Conservation (phyloP, 2,797 vertebrate genomes). For the Fratercula arctica region DNA sequence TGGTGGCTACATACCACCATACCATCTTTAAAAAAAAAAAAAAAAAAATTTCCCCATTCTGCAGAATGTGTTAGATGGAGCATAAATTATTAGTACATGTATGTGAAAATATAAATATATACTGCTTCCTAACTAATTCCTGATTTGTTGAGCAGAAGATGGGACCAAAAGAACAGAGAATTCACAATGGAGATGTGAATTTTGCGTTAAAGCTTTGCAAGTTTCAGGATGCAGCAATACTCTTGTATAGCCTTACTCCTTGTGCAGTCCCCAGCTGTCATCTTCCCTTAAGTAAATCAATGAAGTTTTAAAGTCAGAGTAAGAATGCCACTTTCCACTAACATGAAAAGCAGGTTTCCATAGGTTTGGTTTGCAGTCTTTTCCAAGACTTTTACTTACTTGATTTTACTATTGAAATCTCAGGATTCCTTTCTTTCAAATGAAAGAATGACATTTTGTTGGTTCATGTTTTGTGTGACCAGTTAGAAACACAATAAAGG, state of each 20-base stretch:
- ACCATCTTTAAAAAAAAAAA: background rate
- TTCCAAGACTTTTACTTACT: background rate
- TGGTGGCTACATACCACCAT: background rate
- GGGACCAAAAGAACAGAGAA: background rate
- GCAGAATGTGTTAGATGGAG: background rate
- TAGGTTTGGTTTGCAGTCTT: background rate
- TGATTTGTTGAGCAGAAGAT: background rate
- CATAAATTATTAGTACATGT: background rate
- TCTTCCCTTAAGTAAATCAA: background rate
- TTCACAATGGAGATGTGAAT: background rate
- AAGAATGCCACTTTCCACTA: background rate
- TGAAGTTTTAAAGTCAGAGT: background rate
- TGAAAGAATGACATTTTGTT: background rate
- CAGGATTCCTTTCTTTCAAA: background rate
- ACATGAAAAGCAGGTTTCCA: background rate
- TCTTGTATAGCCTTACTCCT: background rate
- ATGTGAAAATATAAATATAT: background rate
- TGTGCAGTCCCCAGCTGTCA: background rate
- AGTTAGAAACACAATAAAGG: background rate
- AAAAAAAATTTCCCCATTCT: background rate
- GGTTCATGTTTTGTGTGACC: background rate
- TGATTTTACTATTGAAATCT: background rate
- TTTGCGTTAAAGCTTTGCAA: background rate
- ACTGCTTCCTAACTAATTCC: background rate
- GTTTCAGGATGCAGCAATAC: background rate